A percentile compares a stretch with the other conserved stretches of the same genome.
Evolutionary conservation across 1,140 invertebrate species (phyloP).

Genomic region (Rhynchophorus ferrugineus): DNA sequence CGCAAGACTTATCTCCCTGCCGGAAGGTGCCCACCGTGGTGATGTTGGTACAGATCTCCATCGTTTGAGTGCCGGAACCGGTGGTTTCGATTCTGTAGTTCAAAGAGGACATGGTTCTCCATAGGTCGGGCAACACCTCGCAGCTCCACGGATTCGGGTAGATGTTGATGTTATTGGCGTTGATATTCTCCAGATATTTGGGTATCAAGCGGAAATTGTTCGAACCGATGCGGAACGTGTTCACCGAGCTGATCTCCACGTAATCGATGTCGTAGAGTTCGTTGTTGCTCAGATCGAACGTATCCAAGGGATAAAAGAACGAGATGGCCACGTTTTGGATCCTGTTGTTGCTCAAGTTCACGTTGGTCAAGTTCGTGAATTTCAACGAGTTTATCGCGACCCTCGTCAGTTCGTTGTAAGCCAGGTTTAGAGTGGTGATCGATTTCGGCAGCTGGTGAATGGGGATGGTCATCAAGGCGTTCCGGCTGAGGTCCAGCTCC

Average conservation of each 20-base stretch:
- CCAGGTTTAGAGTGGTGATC: background rate
- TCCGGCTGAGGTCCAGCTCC: background rate
- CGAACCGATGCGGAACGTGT: background rate
- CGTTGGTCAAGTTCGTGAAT: background rate
- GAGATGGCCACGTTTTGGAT: conserved; percentile 4
- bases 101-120: background rate
- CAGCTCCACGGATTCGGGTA: conserved; percentile 11
- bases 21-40: too few relatives aligned
- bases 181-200: conserved; percentile 2
- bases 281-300: background rate
- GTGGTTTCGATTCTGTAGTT: background rate
- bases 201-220: background rate
- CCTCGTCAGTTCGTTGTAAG: background rate
- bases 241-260: background rate
- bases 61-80: background rate
- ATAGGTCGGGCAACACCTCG: background rate
- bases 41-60: background rate
- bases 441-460: background rate
- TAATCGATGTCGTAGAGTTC: conserved; percentile 1
- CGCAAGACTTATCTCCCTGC: background rate
- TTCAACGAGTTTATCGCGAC: conserved; percentile 1
- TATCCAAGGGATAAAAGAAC: background rate
- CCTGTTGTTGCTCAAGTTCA: conserved; percentile 1
- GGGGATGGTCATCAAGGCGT: background rate
- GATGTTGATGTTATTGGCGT: background rate